Percentiles rank a stretch among this genome's conserved stretches.
Evolutionary conservation across 2,888 invertebrate genomes (phyloP).

Genomic region (Pteria penguin): DNA sequence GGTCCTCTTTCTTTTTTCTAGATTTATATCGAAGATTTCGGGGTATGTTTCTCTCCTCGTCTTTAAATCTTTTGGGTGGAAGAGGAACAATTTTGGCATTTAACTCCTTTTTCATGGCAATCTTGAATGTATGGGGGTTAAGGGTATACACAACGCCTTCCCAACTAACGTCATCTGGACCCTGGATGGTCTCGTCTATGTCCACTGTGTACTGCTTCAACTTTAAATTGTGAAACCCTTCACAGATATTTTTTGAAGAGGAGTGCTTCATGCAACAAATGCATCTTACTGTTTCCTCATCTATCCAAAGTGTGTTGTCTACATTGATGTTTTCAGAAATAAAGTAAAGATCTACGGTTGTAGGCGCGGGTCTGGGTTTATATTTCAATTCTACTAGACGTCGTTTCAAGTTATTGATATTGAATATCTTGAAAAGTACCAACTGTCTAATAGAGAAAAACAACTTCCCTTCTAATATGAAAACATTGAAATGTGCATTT

Average conservation of each 20-base stretch:
- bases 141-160: constrained; percentile 37
- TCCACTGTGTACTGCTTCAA: constrained; percentile 17
- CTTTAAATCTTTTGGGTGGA: not conserved
- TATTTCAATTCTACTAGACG: constrained; percentile 27
- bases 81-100: not conserved
- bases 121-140: constrained; percentile 27
- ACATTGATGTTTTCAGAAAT: constrained; percentile 15
- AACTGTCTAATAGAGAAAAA: constrained; percentile 39
- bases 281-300: constrained; percentile 34
- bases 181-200: constrained; percentile 11
- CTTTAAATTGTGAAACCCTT: constrained; percentile 19
- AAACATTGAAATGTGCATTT: constrained; percentile 19
- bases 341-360: constrained; percentile 24
- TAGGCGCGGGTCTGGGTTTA: constrained; percentile 32
- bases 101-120: constrained; percentile 15
- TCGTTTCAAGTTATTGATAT: constrained; percentile 24
- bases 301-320: constrained; percentile 41
- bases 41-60: not conserved
- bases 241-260: constrained; percentile 3
- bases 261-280: constrained; percentile 34
- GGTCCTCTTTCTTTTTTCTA: not conserved
- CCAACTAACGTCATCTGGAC: constrained; percentile 19
- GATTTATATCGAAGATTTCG: not conserved
- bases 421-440: constrained; percentile 18
- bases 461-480: constrained; percentile 21